phyloP scores from a whole-genome alignment of 2,888 invertebrate species.

The Alentia gelatinosa region DNA sequence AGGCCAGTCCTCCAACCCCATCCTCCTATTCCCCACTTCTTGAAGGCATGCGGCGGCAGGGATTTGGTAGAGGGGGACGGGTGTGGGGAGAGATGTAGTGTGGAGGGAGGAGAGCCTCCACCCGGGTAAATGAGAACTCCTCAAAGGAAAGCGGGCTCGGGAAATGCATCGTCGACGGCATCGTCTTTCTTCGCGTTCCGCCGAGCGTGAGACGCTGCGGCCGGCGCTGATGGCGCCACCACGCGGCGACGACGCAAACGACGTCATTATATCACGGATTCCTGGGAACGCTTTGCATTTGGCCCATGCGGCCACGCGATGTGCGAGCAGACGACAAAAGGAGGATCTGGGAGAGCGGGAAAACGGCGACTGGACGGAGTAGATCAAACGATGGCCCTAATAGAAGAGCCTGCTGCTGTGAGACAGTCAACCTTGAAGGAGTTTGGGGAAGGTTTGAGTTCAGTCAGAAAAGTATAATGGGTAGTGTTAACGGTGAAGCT shows the following conservation, averaged over 20 bases:
- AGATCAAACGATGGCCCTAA: too few relatives aligned
- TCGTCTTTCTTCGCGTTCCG: not conserved
- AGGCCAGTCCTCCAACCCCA: not conserved
- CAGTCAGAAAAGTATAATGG: too few relatives aligned
- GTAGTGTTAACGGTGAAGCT: too few relatives aligned
- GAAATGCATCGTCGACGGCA: not conserved
- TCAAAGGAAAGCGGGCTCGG: not conserved
- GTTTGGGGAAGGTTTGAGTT: too few relatives aligned
- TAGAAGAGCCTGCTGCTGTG: too few relatives aligned
- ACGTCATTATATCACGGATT: constrained; percentile 6
- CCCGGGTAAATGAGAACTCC: not conserved
- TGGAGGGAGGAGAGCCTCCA: not conserved
- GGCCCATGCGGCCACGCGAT: not conserved
- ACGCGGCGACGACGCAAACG: too few relatives aligned
- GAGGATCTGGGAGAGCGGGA: not conserved
- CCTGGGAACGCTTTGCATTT: not conserved
- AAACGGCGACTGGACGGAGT: not conserved
- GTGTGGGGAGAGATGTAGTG: not conserved
- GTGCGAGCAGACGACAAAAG: not conserved
- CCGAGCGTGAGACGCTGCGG: not conserved
- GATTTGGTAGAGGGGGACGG: not conserved
- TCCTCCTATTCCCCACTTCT: not conserved
- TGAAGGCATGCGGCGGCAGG: not conserved
- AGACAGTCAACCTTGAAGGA: too few relatives aligned
- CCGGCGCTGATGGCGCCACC: not conserved